A percentile compares a stretch with the other conserved stretches of the same genome.
These are phyloP conservation scores for Contarinia nasturtii DNA, from an alignment of 1,140 invertebrate species.

Conservation along the genomic window DNA sequence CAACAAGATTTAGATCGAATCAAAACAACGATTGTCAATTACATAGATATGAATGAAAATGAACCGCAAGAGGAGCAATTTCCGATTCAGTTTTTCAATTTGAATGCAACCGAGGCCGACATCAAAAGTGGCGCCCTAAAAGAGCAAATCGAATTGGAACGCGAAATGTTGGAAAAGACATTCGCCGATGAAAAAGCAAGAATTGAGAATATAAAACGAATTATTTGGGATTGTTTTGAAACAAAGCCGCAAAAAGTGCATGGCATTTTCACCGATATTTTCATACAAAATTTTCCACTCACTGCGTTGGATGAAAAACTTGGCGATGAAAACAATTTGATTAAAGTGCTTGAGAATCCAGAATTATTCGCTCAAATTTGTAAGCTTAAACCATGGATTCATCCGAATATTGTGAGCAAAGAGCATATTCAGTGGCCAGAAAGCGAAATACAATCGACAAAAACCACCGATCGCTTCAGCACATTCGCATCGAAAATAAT, in stretches of 20 bases:
- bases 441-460: background rate
- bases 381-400: no score
- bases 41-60: slow-evolving; percentile 22
- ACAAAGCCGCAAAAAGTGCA: background rate
- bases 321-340: slow-evolving; percentile 15
- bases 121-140: no score
- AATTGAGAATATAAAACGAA: background rate
- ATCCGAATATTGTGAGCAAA: background rate
- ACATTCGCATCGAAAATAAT: no score
- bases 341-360: slow-evolving; percentile 18
- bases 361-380: background rate
- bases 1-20: slow-evolving; percentile 10
- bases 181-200: background rate
- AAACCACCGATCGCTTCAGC: no score
- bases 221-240: background rate
- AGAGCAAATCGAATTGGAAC: no score
- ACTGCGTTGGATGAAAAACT: slow-evolving; percentile 16
- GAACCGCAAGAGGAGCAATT: slow-evolving; percentile 12
- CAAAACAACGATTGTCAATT: slow-evolving; percentile 9
- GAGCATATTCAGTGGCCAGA: no score
- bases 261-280: background rate
- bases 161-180: no score
- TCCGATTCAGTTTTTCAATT: slow-evolving; percentile 17
- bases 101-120: slow-evolving; percentile 10
- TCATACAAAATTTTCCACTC: slow-evolving; percentile 1